Evolutionary conservation across 1,140 invertebrate species (phyloP), one percentile per base, ranked within the genome.

Genomic region (Hirudo medicinalis): DNA sequence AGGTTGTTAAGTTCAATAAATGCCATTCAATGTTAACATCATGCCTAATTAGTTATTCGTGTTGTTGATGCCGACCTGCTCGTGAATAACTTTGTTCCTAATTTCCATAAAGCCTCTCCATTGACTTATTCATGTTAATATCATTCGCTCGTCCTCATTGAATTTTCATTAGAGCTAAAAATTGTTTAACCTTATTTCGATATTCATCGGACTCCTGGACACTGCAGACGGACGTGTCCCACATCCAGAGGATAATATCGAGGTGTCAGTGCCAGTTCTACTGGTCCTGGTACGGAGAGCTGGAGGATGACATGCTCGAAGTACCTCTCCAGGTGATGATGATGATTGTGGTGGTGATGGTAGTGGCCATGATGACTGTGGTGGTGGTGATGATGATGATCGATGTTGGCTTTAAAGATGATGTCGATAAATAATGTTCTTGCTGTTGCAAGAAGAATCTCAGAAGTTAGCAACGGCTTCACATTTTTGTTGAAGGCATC

Each of bases 261-360:
- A 85, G 94, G 9, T 99, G 96, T 83, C 91, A 90, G 78, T 98
- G 95, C 82, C 94, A 98, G 82, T 95, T 99, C 82, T 96, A 94
- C 80, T 99, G 96, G 81, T 93, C 92, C 49, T 90, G 90, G 71
- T 97, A 96, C 79, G 79, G 80, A 25, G 79, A 82, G 60, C 76
- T 79, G 25, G 78, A 81, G 67, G 76, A 76, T 17, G 69, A 74
- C 36, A 54, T 79, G 2, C 75, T 76, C 25, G 78, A 81, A 71
- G 76, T 82, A 13, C 80, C 80, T 15, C 25, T 55, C 43, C 72
- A 40, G n/a, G 69, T 70, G n/a, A 19, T 69, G 36, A 63, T 63
- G 57, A 22, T 63, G 57, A 63, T 63, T 4, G 17, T 63, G 19
- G 17, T 63, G 19, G 9, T 22, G 11, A 2, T 63, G 57, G 2